Evolutionary conservation across 2,888 invertebrate species (phyloP), one percentile per base, ranked within the genome.

Genomic region (Calliphora vomitoria): DNA sequence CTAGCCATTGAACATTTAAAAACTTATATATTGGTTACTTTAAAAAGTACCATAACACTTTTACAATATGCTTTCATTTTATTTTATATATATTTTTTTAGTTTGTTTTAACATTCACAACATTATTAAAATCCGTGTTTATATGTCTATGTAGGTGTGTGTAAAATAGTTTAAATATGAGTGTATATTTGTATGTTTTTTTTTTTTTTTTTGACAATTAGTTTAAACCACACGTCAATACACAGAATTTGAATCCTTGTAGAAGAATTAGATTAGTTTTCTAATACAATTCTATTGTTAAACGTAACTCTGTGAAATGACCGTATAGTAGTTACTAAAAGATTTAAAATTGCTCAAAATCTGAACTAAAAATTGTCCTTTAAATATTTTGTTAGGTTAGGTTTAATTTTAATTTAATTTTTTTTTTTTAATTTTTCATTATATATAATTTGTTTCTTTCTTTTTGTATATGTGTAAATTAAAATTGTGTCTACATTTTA

Each of bases 41-140:
- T 53, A 31, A 55, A 44, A 81, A 78, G 64, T 69, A 13, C 18
- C 41, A 69, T 82, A 81, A 79, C 50, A 69, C 50, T 25, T 76
- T 82, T 68, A 76, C 31, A 69, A 71, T 64, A 78, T 64, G 20
- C 11, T 55, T 53, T n/a, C 20, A 71, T 13, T 47, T 31, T 4
- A 20, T 18, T 53, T 18, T 15, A 6, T 18, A n/a, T 8, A 53
- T 66, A n/a, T 68, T 13, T 47, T 68, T 66, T 20, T 66, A 25
- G 25, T 15, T 47, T 18, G 10, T 47, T 74, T 80, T 18, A 38
- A 64, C 35, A 38, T 64, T 74, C 35, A 55, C 62, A 76, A 83
- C 68, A 44, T 41, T 69, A 75, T 71, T 71, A 62, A 53, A 62
- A 53, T 69, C 10, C 4, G 0, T 35, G 8, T 41, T 55, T 53